Evolutionary conservation across 2,888 invertebrate genomes (phyloP), one percentile per base, ranked within the genome.

Genomic region (Cinara cedri): DNA sequence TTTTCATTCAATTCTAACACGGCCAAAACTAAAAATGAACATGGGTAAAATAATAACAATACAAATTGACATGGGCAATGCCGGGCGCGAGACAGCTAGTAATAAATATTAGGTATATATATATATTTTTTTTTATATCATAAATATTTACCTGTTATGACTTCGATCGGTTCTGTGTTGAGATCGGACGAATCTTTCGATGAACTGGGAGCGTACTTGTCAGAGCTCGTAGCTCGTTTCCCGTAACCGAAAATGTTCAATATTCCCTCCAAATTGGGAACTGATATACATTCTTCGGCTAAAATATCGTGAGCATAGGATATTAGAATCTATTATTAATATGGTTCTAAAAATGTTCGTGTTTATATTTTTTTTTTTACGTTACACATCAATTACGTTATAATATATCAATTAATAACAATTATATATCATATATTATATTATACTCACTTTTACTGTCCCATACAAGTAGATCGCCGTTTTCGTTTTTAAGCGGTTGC

Each of bases 381-480:
- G n/a, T n/a, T n/a, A n/a, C n/a, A n/a, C n/a, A 34, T n/a, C 34
- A 34, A 34, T 4, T 34, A n/a, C n/a, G n/a, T n/a, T n/a, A n/a
- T n/a, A n/a, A n/a, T n/a, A n/a, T n/a, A n/a, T n/a, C n/a, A n/a
- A n/a, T n/a, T n/a, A n/a, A n/a, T n/a, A n/a, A n/a, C n/a, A n/a
- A n/a, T n/a, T n/a, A 34, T 34, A 4, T 34, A 34, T 34, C 6
- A 34, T 34, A 34, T 16, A n/a, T n/a, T n/a, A n/a, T 19, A 55
- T 2, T 14, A 21, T 51, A 78, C 78, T 78, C 42, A 78, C 78
- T 78, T 49, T 70, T 42, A n/a, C 70, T 78, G n/a, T 78, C 78
- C n/a, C 70, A 78, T 6, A 78, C 78, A n/a, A 78, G 70, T n/a
- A 78, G 60, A 70, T 78, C 78, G 34, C 78, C 78, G 34, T 70